phyloP scores from a whole-genome alignment of 2,888 invertebrate species.

The Hofmannophila pseudospretella region DNA sequence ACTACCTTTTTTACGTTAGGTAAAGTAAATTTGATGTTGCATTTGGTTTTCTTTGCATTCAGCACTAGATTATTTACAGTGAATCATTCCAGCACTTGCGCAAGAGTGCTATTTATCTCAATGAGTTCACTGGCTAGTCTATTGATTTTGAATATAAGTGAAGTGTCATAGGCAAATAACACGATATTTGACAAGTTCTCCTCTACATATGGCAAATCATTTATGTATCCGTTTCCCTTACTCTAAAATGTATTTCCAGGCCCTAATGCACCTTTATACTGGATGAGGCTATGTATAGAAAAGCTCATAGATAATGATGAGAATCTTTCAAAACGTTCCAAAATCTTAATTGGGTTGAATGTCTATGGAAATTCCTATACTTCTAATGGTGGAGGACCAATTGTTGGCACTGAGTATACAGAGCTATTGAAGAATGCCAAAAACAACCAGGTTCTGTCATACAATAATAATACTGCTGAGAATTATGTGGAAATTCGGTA shows the following conservation, averaged over 20 bases:
- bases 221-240: no score
- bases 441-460: conserved; percentile 82
- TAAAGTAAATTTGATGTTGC: no score
- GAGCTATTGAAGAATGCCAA: conserved; percentile 85
- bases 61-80: no score
- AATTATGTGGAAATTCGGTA: conserved; percentile 92
- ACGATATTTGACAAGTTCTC: no score
- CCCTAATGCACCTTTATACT: conserved; percentile 92
- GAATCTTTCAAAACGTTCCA: conserved; percentile 79
- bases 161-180: no score
- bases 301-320: conserved; percentile 81
- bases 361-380: conserved; percentile 96
- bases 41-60: no score
- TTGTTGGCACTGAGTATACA: conserved; percentile 87
- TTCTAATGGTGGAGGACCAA: conserved; percentile 88
- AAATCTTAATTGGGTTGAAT: conserved; percentile 93
- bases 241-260: conserved; percentile 78
- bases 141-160: no score
- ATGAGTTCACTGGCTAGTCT: no score
- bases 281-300: conserved; percentile 88
- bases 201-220: no score
- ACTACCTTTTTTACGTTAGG: no score
- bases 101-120: no score
- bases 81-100: no score
- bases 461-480: conserved; percentile 88